These are phyloP conservation scores for Neodon shergylaensis DNA, from an alignment of 2,113 vertebrate species.

Conservation along the genomic window DNA sequence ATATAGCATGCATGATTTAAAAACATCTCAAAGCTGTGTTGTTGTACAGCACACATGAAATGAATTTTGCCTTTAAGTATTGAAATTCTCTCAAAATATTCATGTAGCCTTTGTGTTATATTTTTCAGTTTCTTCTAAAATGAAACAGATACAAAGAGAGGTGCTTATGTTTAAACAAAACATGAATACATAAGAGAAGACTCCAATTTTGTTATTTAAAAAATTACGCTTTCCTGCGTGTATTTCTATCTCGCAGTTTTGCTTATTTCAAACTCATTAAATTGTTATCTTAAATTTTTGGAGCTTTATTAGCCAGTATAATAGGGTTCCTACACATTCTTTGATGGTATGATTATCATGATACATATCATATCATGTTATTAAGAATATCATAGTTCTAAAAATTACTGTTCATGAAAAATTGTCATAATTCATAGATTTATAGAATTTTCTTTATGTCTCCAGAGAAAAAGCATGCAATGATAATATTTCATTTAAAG, in stretches of 20 bases:
- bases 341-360: slow-evolving; percentile 29
- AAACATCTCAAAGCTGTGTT: slow-evolving; percentile 32
- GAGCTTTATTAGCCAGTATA: slow-evolving; percentile 12
- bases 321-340: neutral
- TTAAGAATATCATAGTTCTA: neutral
- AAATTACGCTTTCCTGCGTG: neutral
- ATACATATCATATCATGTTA: neutral
- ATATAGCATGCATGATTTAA: neutral
- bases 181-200: neutral
- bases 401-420: neutral
- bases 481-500: slow-evolving; percentile 22
- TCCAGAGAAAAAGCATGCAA: neutral
- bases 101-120: neutral
- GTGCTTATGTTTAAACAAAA: slow-evolving; percentile 50
- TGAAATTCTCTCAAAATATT: slow-evolving; percentile 45
- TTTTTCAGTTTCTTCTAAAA: slow-evolving; percentile 10
- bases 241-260: slow-evolving; percentile 32
- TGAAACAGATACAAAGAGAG: slow-evolving; percentile 35
- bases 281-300: slow-evolving; percentile 38
- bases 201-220: slow-evolving; percentile 43
- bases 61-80: slow-evolving; percentile 32
- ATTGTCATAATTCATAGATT: neutral
- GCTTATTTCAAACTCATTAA: slow-evolving; percentile 41
- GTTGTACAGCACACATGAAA: neutral
- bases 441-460: slow-evolving; percentile 15